Percentiles rank a stretch among this genome's conserved stretches.
These are phyloP conservation scores for Sphyrna mokarran DNA, from an alignment of 2,113 vertebrate genomes.

Conservation along the genomic window DNA sequence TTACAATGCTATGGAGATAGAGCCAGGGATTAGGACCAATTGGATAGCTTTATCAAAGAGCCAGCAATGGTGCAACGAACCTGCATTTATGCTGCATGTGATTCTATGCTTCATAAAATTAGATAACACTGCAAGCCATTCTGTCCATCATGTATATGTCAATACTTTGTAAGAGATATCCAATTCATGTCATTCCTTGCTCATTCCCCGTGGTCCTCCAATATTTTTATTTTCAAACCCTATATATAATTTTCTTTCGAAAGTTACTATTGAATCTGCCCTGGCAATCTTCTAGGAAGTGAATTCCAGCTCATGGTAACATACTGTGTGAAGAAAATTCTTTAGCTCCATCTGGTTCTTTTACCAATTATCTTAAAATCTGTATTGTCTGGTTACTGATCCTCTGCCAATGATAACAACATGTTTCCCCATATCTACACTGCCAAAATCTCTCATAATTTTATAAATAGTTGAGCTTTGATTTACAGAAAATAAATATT, in stretches of 20 bases:
- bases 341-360: no score
- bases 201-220: background rate
- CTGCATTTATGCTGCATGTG: background rate
- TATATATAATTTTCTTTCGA: background rate
- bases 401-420: background rate
- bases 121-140: background rate
- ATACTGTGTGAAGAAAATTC: background rate
- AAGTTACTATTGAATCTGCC: background rate
- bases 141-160: background rate
- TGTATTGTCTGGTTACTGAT: background rate
- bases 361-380: background rate
- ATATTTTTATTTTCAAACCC: background rate
- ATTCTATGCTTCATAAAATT: background rate
- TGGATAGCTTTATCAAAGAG: background rate
- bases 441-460: background rate
- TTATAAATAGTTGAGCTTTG: background rate
- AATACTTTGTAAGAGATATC: background rate
- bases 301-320: background rate
- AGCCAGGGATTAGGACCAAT: background rate
- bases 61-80: background rate
- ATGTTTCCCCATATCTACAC: background rate
- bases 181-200: background rate
- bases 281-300: background rate
- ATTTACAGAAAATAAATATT: background rate
- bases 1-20: background rate